A percentile compares a stretch with the other conserved stretches of the same genome.
phyloP scores from a whole-genome alignment of 2,888 invertebrate genomes.

The Caenorhabditis japonica region DNA sequence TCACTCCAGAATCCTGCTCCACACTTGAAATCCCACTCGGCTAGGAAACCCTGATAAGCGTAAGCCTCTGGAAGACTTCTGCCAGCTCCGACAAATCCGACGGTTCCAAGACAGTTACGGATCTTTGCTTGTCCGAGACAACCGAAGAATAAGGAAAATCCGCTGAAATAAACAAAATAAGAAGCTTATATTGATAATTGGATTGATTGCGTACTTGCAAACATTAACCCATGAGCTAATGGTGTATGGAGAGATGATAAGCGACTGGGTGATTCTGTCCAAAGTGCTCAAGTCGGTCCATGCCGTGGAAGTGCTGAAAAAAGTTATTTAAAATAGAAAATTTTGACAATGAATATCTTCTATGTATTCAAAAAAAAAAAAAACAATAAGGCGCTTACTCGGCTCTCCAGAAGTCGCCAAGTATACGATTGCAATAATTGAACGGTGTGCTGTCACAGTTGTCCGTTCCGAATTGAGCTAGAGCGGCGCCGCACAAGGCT shows the following conservation, averaged over 20 bases:
- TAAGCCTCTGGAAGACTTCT: conserved; percentile 39
- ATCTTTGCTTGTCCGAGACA: conserved; percentile 59
- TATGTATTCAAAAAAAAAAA: background rate
- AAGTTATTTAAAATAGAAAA: background rate
- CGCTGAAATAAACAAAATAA: conserved; percentile 41
- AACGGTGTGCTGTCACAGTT: conserved; percentile 46
- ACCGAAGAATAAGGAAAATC: conserved; percentile 57
- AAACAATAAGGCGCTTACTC: conserved; percentile 33
- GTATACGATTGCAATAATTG: conserved; percentile 31
- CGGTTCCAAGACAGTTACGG: conserved; percentile 58
- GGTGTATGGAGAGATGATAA: conserved; percentile 48
- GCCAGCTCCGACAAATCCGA: conserved; percentile 55
- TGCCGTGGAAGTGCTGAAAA: conserved; percentile 48
- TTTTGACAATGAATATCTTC: background rate
- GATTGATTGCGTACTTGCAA: conserved; percentile 54
- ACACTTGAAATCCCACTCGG: conserved; percentile 63
- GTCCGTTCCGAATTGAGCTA: conserved; percentile 44
- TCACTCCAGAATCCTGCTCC: conserved; percentile 62
- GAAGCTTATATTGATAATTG: background rate
- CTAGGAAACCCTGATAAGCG: conserved; percentile 54
- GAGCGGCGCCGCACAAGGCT: conserved; percentile 26
- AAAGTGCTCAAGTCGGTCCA: conserved; percentile 39
- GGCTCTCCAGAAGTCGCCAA: conserved; percentile 52
- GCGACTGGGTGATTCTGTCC: conserved; percentile 50
- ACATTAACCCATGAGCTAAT: conserved; percentile 54